phyloP scores from a whole-genome alignment of 2,797 vertebrate species.

The Sylvilagus floridanus region DNA sequence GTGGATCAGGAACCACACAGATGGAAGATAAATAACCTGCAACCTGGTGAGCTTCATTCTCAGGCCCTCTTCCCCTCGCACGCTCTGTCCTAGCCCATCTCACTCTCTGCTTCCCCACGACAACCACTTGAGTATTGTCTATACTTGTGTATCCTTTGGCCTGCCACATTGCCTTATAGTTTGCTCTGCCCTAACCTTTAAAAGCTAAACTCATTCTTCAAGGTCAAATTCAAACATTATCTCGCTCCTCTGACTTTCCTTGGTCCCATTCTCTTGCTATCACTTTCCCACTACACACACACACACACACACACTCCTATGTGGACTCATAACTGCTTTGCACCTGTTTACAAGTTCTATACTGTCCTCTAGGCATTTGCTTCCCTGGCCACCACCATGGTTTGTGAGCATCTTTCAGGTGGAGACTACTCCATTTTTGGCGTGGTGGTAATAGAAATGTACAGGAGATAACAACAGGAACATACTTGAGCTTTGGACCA shows the following conservation, averaged over 20 bases:
- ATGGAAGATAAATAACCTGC: not conserved
- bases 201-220: not conserved
- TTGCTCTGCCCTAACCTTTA: not conserved
- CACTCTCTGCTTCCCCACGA: not conserved
- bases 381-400: not conserved
- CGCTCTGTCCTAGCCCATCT: no score
- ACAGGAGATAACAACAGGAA: not conserved
- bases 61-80: not conserved
- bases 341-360: not conserved
- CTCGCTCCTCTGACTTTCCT: not conserved
- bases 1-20: not conserved
- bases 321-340: not conserved
- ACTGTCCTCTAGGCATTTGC: not conserved
- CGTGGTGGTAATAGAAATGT: not conserved
- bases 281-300: not conserved
- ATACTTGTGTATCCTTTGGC: not conserved
- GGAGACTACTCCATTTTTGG: not conserved
- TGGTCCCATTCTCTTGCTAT: not conserved
- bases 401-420: not conserved
- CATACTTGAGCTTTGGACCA: not conserved
- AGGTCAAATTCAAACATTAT: not conserved
- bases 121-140: not conserved
- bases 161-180: not conserved
- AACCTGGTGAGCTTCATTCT: fast-evolving
- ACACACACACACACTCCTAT: not conserved